Evolutionary conservation across 2,888 invertebrate species (phyloP).

Genomic region (Stenchaetothrips biformis): DNA sequence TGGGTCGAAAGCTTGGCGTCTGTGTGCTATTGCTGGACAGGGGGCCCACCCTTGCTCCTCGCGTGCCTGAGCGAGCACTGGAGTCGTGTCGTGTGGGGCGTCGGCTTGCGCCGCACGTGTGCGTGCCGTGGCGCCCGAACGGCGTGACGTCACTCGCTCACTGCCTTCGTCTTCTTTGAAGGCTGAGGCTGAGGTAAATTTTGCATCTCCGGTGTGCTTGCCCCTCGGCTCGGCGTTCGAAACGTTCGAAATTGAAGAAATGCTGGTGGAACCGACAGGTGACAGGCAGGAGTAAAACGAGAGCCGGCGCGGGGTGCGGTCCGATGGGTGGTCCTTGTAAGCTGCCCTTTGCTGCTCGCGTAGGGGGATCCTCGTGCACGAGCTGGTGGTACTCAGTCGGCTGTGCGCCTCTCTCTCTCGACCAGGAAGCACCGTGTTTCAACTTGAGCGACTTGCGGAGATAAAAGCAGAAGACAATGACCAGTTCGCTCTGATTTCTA

Average conservation of each 20-base stretch:
- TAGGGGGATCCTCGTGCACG: not conserved
- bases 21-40: not conserved
- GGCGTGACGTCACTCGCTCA: not conserved
- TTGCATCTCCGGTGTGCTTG: not conserved
- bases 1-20: not conserved
- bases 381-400: not conserved
- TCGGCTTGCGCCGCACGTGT: not conserved
- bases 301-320: not conserved
- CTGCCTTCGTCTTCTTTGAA: not conserved
- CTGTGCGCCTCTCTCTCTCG: too few species aligned
- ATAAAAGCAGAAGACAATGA: not conserved
- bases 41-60: not conserved
- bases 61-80: not conserved
- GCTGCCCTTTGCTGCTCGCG: not conserved
- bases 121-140: not conserved
- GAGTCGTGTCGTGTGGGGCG: not conserved
- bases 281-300: not conserved
- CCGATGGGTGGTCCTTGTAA: not conserved
- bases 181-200: conserved; percentile 4
- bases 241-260: not conserved
- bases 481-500: not conserved
- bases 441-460: too few species aligned
- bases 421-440: too few species aligned
- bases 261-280: not conserved
- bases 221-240: not conserved